Evolutionary conservation across 2,888 invertebrate species (phyloP).

Genomic region (Dastarcus helophoroides): DNA sequence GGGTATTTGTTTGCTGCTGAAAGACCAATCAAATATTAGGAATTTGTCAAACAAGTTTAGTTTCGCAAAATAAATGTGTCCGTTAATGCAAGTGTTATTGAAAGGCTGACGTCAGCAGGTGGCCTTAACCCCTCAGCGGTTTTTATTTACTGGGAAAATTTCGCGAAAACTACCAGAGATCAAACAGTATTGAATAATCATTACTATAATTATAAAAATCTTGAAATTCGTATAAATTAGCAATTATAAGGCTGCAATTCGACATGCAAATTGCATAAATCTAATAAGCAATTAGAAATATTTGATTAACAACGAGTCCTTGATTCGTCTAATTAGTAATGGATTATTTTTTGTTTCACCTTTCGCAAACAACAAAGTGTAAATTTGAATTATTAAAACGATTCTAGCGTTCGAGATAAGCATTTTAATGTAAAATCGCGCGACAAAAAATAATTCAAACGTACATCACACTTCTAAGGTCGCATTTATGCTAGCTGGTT

Average conservation of each 20-base stretch:
- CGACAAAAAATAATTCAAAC: too few relatives aligned
- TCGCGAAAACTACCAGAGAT: too few relatives aligned
- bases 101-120: too few relatives aligned
- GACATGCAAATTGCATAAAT: conserved; percentile 16
- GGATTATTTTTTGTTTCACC: conserved; percentile 15
- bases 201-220: too few relatives aligned
- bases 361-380: conserved; percentile 12
- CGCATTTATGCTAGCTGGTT: neutral
- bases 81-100: too few relatives aligned
- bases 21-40: too few relatives aligned
- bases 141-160: too few relatives aligned
- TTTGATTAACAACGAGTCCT: conserved; percentile 16
- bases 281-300: conserved; percentile 14
- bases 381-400: conserved; percentile 12
- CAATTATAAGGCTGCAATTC: conserved; percentile 12
- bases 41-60: too few relatives aligned
- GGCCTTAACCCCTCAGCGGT: too few relatives aligned
- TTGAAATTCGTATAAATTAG: conserved; percentile 11
- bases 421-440: conserved; percentile 1
- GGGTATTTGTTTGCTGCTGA: too few relatives aligned
- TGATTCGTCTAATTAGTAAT: conserved; percentile 15
- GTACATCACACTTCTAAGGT: neutral
- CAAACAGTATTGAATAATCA: too few relatives aligned
- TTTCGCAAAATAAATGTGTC: too few relatives aligned
- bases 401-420: neutral